A percentile compares a stretch with the other conserved stretches of the same genome.
Conservation (phyloP, 2,797 vertebrate species). For the Vespertilio murinus region DNA sequence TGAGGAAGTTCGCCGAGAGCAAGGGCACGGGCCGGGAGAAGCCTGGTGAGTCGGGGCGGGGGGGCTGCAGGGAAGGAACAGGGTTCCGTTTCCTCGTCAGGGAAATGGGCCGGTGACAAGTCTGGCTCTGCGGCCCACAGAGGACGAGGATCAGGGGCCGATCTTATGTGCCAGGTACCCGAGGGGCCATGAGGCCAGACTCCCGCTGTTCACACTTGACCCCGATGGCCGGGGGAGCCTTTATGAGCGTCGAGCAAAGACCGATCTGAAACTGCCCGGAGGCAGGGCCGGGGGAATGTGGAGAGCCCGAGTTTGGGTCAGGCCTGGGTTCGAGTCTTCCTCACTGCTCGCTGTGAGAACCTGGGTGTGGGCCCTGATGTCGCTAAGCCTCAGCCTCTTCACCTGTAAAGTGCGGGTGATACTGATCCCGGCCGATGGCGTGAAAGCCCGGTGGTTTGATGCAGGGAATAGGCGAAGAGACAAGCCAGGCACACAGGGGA, state of each 20-base stretch:
- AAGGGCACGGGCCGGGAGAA: slow-evolving; percentile 93
- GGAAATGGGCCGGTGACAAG: neutral
- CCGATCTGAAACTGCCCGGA: neutral
- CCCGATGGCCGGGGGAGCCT: neutral
- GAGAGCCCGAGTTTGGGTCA: neutral
- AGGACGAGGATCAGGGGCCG: neutral
- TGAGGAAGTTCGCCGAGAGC: slow-evolving; percentile 92
- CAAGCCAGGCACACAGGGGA: neutral
- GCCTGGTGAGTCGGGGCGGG: slow-evolving; percentile 85
- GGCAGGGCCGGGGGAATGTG: neutral
- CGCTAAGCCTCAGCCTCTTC: neutral
- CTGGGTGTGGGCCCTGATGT: neutral
- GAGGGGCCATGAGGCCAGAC: neutral
- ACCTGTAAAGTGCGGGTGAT: neutral
- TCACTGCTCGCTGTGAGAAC: neutral
- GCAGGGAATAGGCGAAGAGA: neutral
- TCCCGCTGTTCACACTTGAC: neutral
- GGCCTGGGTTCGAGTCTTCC: neutral
- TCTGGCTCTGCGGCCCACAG: neutral
- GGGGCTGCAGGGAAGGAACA: neutral
- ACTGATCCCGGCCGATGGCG: neutral
- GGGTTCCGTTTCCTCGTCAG: neutral
- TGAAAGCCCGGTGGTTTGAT: neutral
- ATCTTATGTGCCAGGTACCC: neutral
- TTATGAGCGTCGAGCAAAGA: neutral